Evolutionary conservation across 2,888 invertebrate genomes (phyloP), one percentile per base, ranked within the genome.

Genomic region (Esperia sulphurella): DNA sequence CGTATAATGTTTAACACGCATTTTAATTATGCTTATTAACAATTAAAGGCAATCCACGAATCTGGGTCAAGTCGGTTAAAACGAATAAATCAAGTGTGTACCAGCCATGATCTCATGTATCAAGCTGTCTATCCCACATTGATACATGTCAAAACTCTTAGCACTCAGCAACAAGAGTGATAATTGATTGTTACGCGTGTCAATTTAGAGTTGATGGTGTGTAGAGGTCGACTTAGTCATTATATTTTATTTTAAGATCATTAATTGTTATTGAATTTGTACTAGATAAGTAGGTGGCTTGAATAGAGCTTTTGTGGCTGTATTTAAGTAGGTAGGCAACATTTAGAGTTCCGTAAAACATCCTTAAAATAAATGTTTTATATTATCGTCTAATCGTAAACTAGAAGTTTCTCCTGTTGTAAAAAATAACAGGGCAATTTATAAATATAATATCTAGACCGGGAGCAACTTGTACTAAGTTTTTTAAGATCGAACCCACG

Each of bases 1-100:
- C 55, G 63, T 61, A 63, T 48, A 64, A 61, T 78, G 74, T 79
- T 82, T 83, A 76, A 82, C 80, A 79, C 85, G 85, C 86, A 80
- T 81, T 88, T 86, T 87, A 87, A 88, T 87, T 85, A 87, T 84
- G 79, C 87, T 85, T 86, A 88, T 88, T 85, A 88, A 83, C 88
- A 89, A 89, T 89, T 87, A 88, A 83, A 85, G 79, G 81, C 85
- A 85, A 84, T 83, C 75, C 83, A 63, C 78, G 69, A 79, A 88
- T 81, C 77, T 89, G 63, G 88, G 88, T 86, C 88, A 87, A 86
- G 86, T 73, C 83, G 83, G 81, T 83, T 85, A 79, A 79, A 79
- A 82, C 79, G 84, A 83, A 86, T 88, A 87, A 88, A 88, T 87
- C 87, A 87, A 83, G 74, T 69, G 76, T 58, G 65, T 64, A 71